phyloP scores from a whole-genome alignment of 1,140 invertebrate genomes.

The Drosophila nasuta region DNA sequence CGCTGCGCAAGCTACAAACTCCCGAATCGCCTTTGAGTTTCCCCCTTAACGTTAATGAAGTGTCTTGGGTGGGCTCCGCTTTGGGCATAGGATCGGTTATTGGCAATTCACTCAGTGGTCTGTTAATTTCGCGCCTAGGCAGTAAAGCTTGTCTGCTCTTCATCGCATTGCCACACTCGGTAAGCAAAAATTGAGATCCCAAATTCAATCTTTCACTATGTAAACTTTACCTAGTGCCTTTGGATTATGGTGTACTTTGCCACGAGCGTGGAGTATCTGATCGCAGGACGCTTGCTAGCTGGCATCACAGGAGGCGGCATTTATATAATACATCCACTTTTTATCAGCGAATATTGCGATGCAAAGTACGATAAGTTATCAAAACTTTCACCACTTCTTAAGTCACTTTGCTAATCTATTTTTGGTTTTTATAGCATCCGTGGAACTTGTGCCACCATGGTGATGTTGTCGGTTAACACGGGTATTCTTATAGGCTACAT shows the following conservation, averaged over 20 bases:
- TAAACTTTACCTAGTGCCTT: slow-evolving; percentile 53
- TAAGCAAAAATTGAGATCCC: slow-evolving; percentile 1
- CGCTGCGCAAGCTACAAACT: slow-evolving; percentile 58
- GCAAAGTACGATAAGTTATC: slow-evolving; percentile 54
- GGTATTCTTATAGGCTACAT: slow-evolving; percentile 70
- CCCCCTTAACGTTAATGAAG: slow-evolving; percentile 43
- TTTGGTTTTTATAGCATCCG: slow-evolving; percentile 58
- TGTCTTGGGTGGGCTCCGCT: slow-evolving; percentile 71
- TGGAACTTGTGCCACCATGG: slow-evolving; percentile 68
- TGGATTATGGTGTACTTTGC: slow-evolving; percentile 71
- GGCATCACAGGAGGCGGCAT: slow-evolving; percentile 79
- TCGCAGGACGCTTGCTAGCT: slow-evolving; percentile 78
- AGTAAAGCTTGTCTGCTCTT: slow-evolving; percentile 60
- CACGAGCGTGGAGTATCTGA: slow-evolving; percentile 66
- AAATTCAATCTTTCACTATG: neutral
- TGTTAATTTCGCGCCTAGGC: slow-evolving; percentile 55
- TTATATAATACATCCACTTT: slow-evolving; percentile 69
- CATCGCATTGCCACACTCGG: slow-evolving; percentile 62
- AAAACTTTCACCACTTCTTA: neutral
- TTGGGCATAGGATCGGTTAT: slow-evolving; percentile 63
- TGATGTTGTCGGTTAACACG: slow-evolving; percentile 62
- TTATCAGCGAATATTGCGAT: slow-evolving; percentile 77
- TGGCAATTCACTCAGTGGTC: slow-evolving; percentile 57
- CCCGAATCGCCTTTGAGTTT: slow-evolving; percentile 46
- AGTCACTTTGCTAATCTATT: neutral